phyloP scores from a whole-genome alignment of 2,797 vertebrate genomes.

The Alca torda region DNA sequence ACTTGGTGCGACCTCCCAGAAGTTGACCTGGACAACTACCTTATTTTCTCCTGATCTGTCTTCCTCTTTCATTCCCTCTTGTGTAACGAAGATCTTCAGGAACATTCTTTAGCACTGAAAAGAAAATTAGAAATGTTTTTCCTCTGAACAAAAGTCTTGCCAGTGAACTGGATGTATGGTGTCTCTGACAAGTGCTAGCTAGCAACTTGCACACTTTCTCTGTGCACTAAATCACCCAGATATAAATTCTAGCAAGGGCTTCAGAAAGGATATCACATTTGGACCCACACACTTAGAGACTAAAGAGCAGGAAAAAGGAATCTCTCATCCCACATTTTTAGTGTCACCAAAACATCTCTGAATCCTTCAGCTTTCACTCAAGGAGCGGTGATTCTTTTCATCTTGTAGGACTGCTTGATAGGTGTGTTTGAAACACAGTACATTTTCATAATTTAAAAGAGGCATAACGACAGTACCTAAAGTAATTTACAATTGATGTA shows the following conservation, averaged over 20 bases:
- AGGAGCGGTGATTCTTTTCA: neutral
- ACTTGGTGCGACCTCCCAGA: neutral
- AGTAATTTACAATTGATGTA: neutral
- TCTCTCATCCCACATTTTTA: neutral
- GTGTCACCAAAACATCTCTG: neutral
- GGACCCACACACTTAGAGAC: neutral
- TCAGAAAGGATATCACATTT: neutral
- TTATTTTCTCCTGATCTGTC: neutral
- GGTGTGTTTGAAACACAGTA: neutral
- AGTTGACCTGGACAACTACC: neutral
- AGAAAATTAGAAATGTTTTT: neutral
- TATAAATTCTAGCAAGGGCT: neutral
- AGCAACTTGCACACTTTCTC: rapidly evolving
- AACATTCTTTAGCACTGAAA: neutral
- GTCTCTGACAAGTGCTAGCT: neutral
- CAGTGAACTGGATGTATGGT: neutral
- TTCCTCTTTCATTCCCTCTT: neutral
- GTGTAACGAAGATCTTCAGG: neutral
- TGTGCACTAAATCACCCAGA: neutral
- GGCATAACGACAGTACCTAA: neutral
- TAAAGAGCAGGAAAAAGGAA: neutral
- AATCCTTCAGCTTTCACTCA: neutral
- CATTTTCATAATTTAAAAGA: neutral
- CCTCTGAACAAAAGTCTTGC: neutral
- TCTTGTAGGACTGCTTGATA: neutral